Evolutionary conservation across 2,797 vertebrate genomes (phyloP), one percentile per base, ranked within the genome.

Genomic region (Lycodopsis pacificus): DNA sequence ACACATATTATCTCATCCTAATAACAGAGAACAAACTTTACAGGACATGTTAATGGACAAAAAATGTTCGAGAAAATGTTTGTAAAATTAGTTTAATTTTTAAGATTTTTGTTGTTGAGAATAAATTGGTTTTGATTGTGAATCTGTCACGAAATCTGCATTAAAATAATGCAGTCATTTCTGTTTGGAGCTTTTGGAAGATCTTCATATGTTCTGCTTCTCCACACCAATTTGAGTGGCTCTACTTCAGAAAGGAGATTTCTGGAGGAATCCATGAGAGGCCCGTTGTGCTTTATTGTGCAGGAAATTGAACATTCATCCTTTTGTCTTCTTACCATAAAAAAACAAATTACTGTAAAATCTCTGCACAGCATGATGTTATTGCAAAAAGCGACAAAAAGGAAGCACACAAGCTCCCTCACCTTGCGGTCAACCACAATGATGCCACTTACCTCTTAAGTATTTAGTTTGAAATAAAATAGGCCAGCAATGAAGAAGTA

Each of bases 261-360:
- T 81, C 27, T 53, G 4, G 14, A 77, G 49, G 72, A 82, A 76
- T 77, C 59, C 58, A 56, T 2, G 5, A 65, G 22, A 72, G 65
- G 73, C 62, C 73, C 10, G 49, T 42, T 68, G 53, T 68, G 62
- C 48, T 71, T 72, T 74, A 56, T 40, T 78, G 69, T 68, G 63
- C 76, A 76, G 76, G 64, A 80, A 86, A 86, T 82, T 80, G n/a
- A 77, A 74, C 81, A 79, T 79, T 79, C n/a, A 80, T 62, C 53
- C 48, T 61, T 75, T 65, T 66, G 62, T 75, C 34, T 68, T 61
- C 54, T 66, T 75, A 51, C 56, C 30, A 17, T 27, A 74, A 20
- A 30, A 64, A 3, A 65, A 4, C 30, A 63, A 68, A 73, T 74
- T 7, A 44, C 61, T 56, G 53, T 76, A 20, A 79, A 79, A 79